A percentile compares a stretch with the other conserved stretches of the same genome.
These are phyloP conservation scores for Hippocampus guttulatus DNA, from an alignment of 2,113 vertebrate species.

Conservation along the genomic window DNA sequence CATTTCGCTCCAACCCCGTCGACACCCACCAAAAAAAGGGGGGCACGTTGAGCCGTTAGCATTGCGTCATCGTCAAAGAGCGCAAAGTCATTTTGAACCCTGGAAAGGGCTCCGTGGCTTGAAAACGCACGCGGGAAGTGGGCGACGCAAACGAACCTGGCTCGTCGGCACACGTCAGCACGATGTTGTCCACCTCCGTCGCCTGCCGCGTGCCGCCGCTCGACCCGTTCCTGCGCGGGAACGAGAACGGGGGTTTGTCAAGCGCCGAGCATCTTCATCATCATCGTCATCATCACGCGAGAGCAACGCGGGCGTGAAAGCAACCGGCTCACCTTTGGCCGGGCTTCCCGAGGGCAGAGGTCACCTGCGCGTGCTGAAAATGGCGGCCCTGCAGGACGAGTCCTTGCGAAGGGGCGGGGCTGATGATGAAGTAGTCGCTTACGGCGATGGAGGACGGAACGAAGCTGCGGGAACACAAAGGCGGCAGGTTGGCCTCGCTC, in stretches of 20 bases:
- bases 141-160: conserved; percentile 66
- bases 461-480: conserved; percentile 75
- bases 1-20: too few species aligned
- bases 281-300: too few species aligned
- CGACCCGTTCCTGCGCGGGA: conserved; percentile 82
- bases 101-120: too few species aligned
- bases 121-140: too few species aligned
- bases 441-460: conserved; percentile 48
- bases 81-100: too few species aligned
- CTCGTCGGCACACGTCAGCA: conserved; percentile 78
- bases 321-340: conserved; percentile 80
- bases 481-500: neutral
- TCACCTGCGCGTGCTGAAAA: conserved; percentile 83
- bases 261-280: neutral
- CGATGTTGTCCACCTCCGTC: conserved; percentile 77
- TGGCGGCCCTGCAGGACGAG: conserved; percentile 82
- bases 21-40: too few species aligned
- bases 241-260: neutral
- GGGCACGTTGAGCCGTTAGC: too few species aligned
- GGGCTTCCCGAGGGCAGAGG: conserved; percentile 75
- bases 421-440: conserved; percentile 64
- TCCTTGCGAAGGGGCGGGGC: conserved; percentile 66
- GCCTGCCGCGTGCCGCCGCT: conserved; percentile 63
- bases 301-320: too few species aligned
- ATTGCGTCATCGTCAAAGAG: too few species aligned